These are phyloP conservation scores for Eudemis profundana DNA, from an alignment of 2,888 invertebrate species.

Conservation along the genomic window DNA sequence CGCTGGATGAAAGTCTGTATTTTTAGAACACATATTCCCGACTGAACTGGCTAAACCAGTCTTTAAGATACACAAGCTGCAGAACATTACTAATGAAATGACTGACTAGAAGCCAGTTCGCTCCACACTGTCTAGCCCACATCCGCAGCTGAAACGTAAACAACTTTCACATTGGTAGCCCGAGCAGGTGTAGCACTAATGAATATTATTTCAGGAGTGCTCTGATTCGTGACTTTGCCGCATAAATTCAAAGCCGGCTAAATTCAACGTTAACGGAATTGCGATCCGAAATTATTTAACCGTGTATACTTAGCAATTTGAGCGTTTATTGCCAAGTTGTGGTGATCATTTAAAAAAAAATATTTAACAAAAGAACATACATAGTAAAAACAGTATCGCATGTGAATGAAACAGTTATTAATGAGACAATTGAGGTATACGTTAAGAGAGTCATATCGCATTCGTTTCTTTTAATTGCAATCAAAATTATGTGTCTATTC, in stretches of 20 bases:
- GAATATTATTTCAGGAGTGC: constrained; percentile 36
- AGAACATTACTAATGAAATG: too few relatives aligned
- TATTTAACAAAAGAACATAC: too few relatives aligned
- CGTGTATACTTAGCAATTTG: constrained; percentile 15
- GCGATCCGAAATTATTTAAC: constrained; percentile 23
- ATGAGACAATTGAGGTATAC: too few relatives aligned
- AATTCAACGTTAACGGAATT: constrained; percentile 29
- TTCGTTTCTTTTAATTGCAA: too few relatives aligned
- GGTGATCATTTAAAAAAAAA: not conserved
- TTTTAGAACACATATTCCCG: too few relatives aligned
- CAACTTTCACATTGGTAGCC: not conserved
- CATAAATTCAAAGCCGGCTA: constrained; percentile 39
- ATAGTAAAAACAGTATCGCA: too few relatives aligned
- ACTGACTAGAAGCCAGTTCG: not conserved
- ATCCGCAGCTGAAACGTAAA: constrained; percentile 2
- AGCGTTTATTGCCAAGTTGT: not conserved
- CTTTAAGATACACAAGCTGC: too few relatives aligned
- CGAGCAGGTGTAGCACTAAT: constrained; percentile 29
- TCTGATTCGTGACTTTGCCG: constrained; percentile 42
- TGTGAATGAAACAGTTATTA: too few relatives aligned
- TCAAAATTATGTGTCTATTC: too few relatives aligned
- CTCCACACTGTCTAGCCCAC: not conserved
- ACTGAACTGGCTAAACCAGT: too few relatives aligned
- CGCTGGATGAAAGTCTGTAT: too few relatives aligned
- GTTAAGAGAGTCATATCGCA: too few relatives aligned